Base-by-base conservation (phyloP, 1,140 invertebrate species). In the Leptopilina clavipes region DNA sequence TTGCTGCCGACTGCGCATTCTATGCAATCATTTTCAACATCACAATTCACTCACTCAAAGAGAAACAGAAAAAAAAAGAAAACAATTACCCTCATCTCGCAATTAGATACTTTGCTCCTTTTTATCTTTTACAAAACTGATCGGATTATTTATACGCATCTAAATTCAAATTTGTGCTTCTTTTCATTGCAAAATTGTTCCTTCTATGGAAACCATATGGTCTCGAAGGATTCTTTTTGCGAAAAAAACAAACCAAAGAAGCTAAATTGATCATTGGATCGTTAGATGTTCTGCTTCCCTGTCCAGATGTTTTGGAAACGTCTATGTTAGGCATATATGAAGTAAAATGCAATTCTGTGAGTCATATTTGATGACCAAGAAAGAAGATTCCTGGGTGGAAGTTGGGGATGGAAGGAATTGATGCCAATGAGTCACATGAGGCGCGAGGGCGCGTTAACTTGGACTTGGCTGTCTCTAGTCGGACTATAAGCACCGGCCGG, bases 401-500 rank as follows among this genome's bases (percentile, higher is more conserved):
- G n/a, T n/a, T n/a, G 44, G 5, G 44, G 19, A 48, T 22, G 14
- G 18, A 31, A 65, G 44, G 73, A n/a, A 37, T 45, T 52, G 73
- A 59, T 65, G 31, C 59, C 1, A 65, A 65, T 65, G 59, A 54
- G 73, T 37, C 22, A 65, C 25, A 56, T 52, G n/a, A 73, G 40
- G 45, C 52, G 22, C 22, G 52, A 54, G 43, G 54, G 37, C 17
- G 79, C 78, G 79, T 83, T 81, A 80, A 81, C 79, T 79, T 71
- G 73, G 11, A 59, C 65, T 74, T 31, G 37, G 37, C 37, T 71
- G 31, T 72, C 71, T 72, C 77, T 72, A 65, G 79, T 82, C 77
- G 54, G 78, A 77, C 81, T 86, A 40, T 40, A 83, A 87, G 84
- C 83, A 87, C 82, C 86, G 79, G 81, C 71, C 85, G 86, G 86